A percentile compares a stretch with the other conserved stretches of the same genome.
phyloP scores from a whole-genome alignment of 2,797 vertebrate species.

The Acropternis orthonyx region DNA sequence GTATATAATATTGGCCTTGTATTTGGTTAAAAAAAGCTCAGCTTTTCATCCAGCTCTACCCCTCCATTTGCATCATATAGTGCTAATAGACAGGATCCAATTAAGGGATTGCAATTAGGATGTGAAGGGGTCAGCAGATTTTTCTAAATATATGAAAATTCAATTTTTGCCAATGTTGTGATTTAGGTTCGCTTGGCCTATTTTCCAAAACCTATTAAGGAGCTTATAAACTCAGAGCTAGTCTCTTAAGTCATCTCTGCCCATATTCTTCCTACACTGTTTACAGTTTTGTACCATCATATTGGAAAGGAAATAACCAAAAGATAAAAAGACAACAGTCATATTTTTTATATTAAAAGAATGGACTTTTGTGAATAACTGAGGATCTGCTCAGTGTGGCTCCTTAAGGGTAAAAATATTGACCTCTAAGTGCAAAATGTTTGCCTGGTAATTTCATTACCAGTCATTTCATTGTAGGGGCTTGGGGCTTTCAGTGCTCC shows the following conservation, averaged over 20 bases:
- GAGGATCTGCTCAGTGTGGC: background rate
- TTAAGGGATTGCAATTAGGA: background rate
- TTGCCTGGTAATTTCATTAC: background rate
- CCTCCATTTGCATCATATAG: background rate
- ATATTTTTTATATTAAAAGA: background rate
- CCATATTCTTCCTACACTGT: background rate
- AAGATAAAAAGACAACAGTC: background rate
- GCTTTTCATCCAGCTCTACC: background rate
- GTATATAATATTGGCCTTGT: background rate
- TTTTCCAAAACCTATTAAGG: background rate
- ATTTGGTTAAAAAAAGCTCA: background rate
- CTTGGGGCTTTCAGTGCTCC: background rate
- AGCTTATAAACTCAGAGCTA: background rate
- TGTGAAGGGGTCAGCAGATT: background rate
- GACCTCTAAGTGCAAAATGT: background rate
- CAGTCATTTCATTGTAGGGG: background rate
- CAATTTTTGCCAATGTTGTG: background rate
- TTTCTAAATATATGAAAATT: background rate
- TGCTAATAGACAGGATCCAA: background rate
- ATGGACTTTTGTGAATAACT: background rate
- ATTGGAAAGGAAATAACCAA: background rate
- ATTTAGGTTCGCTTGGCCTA: background rate
- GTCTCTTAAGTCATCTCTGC: background rate
- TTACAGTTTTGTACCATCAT: background rate
- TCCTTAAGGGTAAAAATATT: background rate